These are phyloP conservation scores for Lobophora halterata DNA, from an alignment of 2,888 invertebrate genomes.

Conservation along the genomic window DNA sequence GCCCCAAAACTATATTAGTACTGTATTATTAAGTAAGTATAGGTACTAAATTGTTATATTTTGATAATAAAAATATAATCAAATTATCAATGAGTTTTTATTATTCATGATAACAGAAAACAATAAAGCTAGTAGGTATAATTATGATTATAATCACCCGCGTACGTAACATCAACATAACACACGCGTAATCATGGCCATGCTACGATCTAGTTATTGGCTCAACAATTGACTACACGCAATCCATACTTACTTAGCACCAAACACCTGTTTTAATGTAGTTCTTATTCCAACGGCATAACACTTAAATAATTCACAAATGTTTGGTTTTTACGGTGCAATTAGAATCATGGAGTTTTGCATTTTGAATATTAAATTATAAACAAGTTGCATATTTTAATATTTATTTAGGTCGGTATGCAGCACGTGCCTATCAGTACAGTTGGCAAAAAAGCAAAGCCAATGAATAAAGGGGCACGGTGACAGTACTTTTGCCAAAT, in stretches of 20 bases:
- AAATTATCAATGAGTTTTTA: too few species aligned
- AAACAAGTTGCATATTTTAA: slow-evolving; percentile 20
- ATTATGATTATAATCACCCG: too few species aligned
- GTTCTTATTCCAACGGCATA: slow-evolving; percentile 7
- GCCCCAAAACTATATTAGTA: too few species aligned
- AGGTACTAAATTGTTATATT: too few species aligned
- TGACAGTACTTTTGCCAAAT: too few species aligned
- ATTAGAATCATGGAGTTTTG: slow-evolving; percentile 1
- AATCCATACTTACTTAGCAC: background rate
- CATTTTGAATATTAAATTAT: slow-evolving; percentile 24
- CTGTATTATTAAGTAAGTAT: too few species aligned
- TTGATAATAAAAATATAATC: too few species aligned
- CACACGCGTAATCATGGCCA: background rate
- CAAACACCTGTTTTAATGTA: background rate
- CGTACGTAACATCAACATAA: too few species aligned
- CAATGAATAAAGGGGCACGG: too few species aligned
- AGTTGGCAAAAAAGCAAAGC: background rate
- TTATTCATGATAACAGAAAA: too few species aligned
- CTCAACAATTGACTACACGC: background rate
- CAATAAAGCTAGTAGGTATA: too few species aligned
- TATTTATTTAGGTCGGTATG: slow-evolving; percentile 32
- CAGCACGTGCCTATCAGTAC: slow-evolving; percentile 6
- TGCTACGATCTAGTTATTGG: background rate
- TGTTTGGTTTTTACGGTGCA: background rate
- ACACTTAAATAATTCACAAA: slow-evolving; percentile 2